These are phyloP conservation scores for Sarcophaga bullata DNA, from an alignment of 1,140 invertebrate species.

Conservation along the genomic window DNA sequence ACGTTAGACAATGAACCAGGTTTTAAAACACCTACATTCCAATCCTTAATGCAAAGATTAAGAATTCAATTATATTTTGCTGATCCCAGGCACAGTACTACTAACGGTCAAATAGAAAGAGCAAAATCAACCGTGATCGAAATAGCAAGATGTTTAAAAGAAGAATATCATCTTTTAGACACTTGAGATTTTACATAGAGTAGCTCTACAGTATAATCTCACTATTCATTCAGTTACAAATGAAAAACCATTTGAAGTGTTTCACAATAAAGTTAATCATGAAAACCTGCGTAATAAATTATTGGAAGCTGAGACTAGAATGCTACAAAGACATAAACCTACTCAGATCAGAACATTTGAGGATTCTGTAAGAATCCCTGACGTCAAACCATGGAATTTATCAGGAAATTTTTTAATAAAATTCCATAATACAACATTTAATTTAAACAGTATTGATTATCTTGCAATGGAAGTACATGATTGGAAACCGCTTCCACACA, in stretches of 20 bases:
- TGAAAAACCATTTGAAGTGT: too few species aligned
- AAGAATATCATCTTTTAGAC: not conserved
- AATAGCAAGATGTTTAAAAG: constrained; percentile 16
- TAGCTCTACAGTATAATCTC: too few species aligned
- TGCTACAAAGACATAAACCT: not conserved
- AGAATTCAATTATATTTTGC: too few species aligned
- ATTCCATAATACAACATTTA: not conserved
- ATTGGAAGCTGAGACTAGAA: constrained; percentile 6
- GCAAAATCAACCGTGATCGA: not conserved
- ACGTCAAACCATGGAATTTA: not conserved
- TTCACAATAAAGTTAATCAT: too few species aligned
- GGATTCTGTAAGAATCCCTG: not conserved
- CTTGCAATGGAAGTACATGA: not conserved
- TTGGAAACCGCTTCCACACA: not conserved
- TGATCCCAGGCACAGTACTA: too few species aligned
- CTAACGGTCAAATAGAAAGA: too few species aligned
- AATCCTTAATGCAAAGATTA: too few species aligned
- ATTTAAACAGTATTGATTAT: not conserved
- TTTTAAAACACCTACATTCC: too few species aligned
- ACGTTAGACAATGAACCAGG: too few species aligned
- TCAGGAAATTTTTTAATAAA: not conserved
- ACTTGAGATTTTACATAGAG: constrained; percentile 10
- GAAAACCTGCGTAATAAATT: too few species aligned
- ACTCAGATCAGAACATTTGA: not conserved
- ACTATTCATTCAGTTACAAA: constrained; percentile 34